Evolutionary conservation across 2,888 invertebrate species (phyloP), one percentile per base, ranked within the genome.

Genomic region (Prenolepis imparis): DNA sequence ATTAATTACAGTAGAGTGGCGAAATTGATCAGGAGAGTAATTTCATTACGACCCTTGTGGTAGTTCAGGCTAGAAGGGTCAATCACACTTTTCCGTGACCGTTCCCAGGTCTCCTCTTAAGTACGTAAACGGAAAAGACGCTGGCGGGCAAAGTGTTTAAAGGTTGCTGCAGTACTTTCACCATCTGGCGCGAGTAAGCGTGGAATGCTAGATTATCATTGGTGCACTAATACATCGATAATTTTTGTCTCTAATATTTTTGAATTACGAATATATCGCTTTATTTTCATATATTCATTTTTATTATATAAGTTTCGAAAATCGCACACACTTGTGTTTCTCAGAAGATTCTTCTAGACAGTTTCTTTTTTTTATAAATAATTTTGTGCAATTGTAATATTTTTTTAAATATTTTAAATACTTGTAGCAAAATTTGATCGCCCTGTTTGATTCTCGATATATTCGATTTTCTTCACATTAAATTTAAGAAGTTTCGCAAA

Each of bases 141-240:
- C 70, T 80, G 59, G 59, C 78, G 59, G 59, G 36, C 36, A 80
- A 70, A 80, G 78, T 12, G 52, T 24, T 28, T 36, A 78, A 74
- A 78, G 73, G 68, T 73, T 73, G 73, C 52, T 11, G 70, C 61
- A 55, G 52, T 64, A 78, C 85, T 86, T 86, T 86, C 86, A 85
- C 83, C 68, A 64, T 77, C 82, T 86, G 72, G 75, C 82, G 59
- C 41, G 59, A 59, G 72, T 36, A 72, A 72, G 36, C 44, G 61
- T 72, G 44, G 55, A 80, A 72, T 70, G 70, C n/a, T 36, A 70
- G 57, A 70, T 78, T 72, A 59, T 18, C 55, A 59, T 21, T 78
- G 44, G 24, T 36, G 28, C 18, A 55, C 55, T n/a, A 52, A n/a
- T 52, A 59, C 57, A 18, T 21, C 70, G 6, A 21, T 78, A 70